Percentiles rank a stretch among this genome's conserved stretches.
Evolutionary conservation across 1,140 invertebrate genomes (phyloP).

Genomic region (Stegodyphus dumicola): DNA sequence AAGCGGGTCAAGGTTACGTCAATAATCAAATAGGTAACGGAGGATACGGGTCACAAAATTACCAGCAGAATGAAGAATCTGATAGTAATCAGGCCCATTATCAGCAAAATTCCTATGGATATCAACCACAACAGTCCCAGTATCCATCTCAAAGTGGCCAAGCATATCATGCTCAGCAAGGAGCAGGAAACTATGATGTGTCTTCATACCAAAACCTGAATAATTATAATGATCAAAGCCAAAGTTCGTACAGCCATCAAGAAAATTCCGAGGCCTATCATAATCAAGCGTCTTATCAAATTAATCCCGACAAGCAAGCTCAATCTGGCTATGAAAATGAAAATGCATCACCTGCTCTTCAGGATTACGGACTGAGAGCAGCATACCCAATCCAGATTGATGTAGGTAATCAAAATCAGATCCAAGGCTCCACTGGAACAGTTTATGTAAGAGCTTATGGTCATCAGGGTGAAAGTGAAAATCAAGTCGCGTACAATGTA

Average conservation of each 20-base stretch:
- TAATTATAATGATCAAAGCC: slow-evolving; percentile 1
- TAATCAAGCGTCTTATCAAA: slow-evolving; percentile 16
- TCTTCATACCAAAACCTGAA: slow-evolving; percentile 6
- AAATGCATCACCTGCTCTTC: slow-evolving; percentile 1
- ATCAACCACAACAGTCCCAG: slow-evolving; percentile 16
- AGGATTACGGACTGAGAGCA: slow-evolving; percentile 41
- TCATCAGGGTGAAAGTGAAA: slow-evolving; percentile 11
- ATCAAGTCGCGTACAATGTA: not conserved
- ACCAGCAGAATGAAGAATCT: slow-evolving; percentile 10
- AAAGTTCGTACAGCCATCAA: slow-evolving; percentile 25
- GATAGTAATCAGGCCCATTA: not conserved
- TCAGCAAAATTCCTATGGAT: slow-evolving; percentile 25
- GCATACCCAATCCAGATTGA: slow-evolving; percentile 29
- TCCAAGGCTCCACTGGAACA: slow-evolving; percentile 15
- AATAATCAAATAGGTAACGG: slow-evolving; percentile 11
- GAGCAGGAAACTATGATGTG: not conserved
- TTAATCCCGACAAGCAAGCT: not conserved
- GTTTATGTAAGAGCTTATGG: slow-evolving; percentile 45
- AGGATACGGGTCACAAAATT: slow-evolving; percentile 11
- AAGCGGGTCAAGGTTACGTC: not conserved
- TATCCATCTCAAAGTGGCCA: not conserved
- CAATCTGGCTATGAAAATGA: slow-evolving; percentile 5
- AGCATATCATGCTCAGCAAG: not conserved
- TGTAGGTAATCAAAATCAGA: not conserved
- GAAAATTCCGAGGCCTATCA: slow-evolving; percentile 19